Evolutionary conservation across 1,140 invertebrate genomes (phyloP), one percentile per base, ranked within the genome.

Genomic region (Pemphigus obesinymphae): DNA sequence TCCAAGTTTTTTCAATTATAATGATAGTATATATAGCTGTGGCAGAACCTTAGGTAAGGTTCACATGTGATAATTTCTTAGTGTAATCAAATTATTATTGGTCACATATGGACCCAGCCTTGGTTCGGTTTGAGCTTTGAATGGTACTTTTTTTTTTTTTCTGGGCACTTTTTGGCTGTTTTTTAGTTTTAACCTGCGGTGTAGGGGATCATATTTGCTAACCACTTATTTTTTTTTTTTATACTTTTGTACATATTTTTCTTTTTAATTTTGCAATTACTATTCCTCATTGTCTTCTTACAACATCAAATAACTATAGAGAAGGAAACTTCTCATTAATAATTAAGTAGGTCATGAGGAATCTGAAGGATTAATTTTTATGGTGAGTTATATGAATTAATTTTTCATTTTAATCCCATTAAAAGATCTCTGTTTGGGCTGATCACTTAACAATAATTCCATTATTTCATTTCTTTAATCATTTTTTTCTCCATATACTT

Each of bases 91-190:
- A 45, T n/a, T 37, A 40, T 13, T 26, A 17, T 43, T 45, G 23
- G 58, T 78, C 58, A 70, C 80, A 72, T 83, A 58, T 83, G 82
- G 40, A 72, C 82, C 83, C 83, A 83, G 83, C 83, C 83, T 83
- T 83, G 82, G 73, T 82, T 78, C 73, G 6, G 50, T 82, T 82
- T 82, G 82, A 63, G 80, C 55, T 76, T 82, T 68, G 82, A 76
- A 78, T 82, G 72, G 63, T 80, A 78, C 73, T 61, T 75, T 82
- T 82, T 82, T 72, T 82, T 70, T 82, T 82, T 78, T 68, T 82
- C 40, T 80, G 37, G 55, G 53, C 50, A 58, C 53, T 61, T 78
- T 78, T 78, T 58, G 76, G 53, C 53, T 58, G 50, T 80, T 58
- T 17, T 80, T 80, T 61, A 61, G 53, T 78, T 63, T 55, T 80